phyloP scores from a whole-genome alignment of 2,888 invertebrate genomes.

The Phaonia tiefii region DNA sequence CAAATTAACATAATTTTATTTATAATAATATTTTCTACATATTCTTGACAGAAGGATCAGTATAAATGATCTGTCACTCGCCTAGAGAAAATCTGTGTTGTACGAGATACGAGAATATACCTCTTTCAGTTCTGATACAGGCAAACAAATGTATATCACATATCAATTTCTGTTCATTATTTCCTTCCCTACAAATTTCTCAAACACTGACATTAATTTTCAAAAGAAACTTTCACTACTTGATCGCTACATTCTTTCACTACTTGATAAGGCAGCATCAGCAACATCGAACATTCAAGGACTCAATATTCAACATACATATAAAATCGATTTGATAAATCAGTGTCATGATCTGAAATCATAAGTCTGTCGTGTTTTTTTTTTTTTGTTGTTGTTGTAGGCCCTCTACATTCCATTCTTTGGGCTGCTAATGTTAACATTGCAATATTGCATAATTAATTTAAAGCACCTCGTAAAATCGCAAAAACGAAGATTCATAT shows the following conservation, averaged over 20 bases:
- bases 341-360: constrained; percentile 43
- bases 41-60: no score
- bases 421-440: constrained; percentile 47
- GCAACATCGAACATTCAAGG: constrained; percentile 38
- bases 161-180: no score
- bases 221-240: background rate
- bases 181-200: no score
- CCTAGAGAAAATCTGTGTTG: no score
- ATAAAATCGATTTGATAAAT: constrained; percentile 34
- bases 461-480: constrained; percentile 65
- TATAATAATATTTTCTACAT: no score
- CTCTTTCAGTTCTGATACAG: no score
- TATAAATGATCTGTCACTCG: no score
- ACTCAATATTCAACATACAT: constrained; percentile 21
- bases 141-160: no score
- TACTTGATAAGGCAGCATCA: constrained; percentile 4
- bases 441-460: constrained; percentile 60
- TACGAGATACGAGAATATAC: no score
- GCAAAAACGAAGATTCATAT: constrained; percentile 55
- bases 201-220: background rate
- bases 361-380: constrained; percentile 5
- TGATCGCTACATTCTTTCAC: background rate
- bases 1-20: no score
- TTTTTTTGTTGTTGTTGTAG: background rate
- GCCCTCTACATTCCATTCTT: background rate